These are phyloP conservation scores for Spea multiplicata DNA, from an alignment of 2,113 vertebrate genomes.

Conservation along the genomic window DNA sequence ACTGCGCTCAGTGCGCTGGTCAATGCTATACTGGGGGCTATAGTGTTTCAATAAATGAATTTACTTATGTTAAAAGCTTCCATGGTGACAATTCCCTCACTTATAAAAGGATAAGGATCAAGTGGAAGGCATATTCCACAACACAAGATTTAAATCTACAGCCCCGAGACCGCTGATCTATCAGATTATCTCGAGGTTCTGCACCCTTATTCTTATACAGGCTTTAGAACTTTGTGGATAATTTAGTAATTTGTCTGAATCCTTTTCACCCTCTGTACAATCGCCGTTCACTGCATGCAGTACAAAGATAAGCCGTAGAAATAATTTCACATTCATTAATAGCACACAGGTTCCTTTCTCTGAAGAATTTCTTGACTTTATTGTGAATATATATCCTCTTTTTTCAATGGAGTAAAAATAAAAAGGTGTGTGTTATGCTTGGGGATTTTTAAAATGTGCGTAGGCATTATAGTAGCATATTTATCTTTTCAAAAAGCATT, in stretches of 20 bases:
- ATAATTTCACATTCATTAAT: not conserved
- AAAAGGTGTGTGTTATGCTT: not conserved
- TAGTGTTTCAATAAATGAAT: no score
- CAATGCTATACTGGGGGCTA: no score
- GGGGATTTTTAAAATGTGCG: not conserved
- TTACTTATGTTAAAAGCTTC: no score
- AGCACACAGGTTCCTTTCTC: not conserved
- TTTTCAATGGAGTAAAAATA: not conserved
- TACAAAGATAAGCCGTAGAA: not conserved
- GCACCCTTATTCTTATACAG: no score
- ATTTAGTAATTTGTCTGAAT: not conserved
- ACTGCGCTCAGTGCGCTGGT: no score
- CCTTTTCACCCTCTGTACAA: not conserved
- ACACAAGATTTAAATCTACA: no score
- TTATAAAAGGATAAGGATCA: no score
- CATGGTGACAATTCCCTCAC: no score
- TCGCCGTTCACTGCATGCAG: not conserved
- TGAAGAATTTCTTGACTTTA: not conserved
- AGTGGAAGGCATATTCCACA: no score
- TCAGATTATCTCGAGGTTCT: no score
- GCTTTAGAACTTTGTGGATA: not conserved
- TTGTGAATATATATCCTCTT: not conserved
- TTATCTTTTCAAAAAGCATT: not conserved
- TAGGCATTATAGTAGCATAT: not conserved
- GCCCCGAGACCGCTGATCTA: no score